Evolutionary conservation across 2,113 vertebrate genomes (phyloP).

Genomic region (Otis tarda): DNA sequence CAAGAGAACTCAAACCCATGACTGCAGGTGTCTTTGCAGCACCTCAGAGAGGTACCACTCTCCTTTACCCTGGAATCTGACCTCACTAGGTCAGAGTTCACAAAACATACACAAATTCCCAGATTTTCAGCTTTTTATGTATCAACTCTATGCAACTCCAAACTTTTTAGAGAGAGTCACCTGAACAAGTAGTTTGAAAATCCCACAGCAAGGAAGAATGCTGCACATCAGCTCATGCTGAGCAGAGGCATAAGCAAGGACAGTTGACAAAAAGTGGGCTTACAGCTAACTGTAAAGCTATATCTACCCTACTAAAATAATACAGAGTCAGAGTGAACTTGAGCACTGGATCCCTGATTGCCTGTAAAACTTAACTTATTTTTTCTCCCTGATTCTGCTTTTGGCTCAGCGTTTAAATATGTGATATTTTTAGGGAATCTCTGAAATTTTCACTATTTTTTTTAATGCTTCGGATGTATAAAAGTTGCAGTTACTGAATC

Average conservation of each 20-base stretch:
- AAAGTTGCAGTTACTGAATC: neutral
- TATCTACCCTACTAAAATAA: neutral
- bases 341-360: neutral
- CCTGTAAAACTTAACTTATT: neutral
- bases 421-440: neutral
- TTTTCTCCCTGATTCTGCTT: neutral
- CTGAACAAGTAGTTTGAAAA: neutral
- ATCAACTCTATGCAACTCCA: neutral
- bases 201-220: fast-evolving
- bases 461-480: fast-evolving
- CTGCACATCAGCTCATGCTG: neutral
- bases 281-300: neutral
- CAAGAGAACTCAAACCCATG: fast-evolving
- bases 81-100: neutral
- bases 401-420: neutral
- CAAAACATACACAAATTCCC: neutral
- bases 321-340: neutral
- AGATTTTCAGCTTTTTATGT: neutral
- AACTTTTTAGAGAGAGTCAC: neutral
- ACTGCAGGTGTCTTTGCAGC: fast-evolving
- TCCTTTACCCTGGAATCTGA: neutral
- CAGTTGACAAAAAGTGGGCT: neutral
- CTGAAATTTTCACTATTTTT: neutral
- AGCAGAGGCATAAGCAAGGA: neutral
- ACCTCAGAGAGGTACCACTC: neutral